phyloP scores from a whole-genome alignment of 2,113 vertebrate genomes.

The Esox niger region DNA sequence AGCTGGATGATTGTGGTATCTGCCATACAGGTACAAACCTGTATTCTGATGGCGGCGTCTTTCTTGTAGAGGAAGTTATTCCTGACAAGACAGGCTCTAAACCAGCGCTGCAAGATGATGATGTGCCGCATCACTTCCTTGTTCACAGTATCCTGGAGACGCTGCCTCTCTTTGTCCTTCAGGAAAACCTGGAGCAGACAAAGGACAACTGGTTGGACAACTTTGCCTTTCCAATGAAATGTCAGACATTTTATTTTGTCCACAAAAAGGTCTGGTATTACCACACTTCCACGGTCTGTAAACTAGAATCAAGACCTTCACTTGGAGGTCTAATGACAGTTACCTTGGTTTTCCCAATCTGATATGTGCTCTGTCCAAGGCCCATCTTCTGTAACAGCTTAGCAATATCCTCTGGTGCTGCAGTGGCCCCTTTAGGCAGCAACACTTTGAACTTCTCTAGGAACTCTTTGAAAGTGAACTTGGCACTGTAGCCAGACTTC shows the following conservation, averaged over 20 bases:
- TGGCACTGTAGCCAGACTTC: slow-evolving; percentile 88
- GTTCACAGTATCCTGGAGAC: slow-evolving; percentile 83
- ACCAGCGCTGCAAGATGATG: slow-evolving; percentile 87
- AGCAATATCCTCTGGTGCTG: slow-evolving; percentile 76
- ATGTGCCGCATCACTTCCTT: slow-evolving; percentile 83
- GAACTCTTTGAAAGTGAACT: slow-evolving; percentile 92
- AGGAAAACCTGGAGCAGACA: slow-evolving; percentile 84
- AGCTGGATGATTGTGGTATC: slow-evolving; percentile 20
- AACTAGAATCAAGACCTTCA: too few species aligned
- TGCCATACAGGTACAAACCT: slow-evolving; percentile 65
- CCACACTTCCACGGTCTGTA: too few species aligned
- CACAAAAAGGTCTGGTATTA: too few species aligned
- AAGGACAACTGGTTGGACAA: neutral
- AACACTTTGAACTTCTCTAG: slow-evolving; percentile 83
- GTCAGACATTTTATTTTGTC: too few species aligned
- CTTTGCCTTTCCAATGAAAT: too few species aligned
- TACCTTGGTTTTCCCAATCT: slow-evolving; percentile 94
- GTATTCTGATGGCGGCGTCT: slow-evolving; percentile 75
- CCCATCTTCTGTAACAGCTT: slow-evolving; percentile 78
- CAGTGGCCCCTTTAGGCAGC: slow-evolving; percentile 77
- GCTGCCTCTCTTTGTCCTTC: slow-evolving; percentile 81
- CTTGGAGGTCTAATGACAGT: too few species aligned
- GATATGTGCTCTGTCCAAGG: slow-evolving; percentile 77
- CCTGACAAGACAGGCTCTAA: slow-evolving; percentile 79
- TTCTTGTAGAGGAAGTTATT: slow-evolving; percentile 76